These are phyloP conservation scores for Branchipolynoe longqiensis DNA, from an alignment of 2,888 invertebrate species.

Conservation along the genomic window DNA sequence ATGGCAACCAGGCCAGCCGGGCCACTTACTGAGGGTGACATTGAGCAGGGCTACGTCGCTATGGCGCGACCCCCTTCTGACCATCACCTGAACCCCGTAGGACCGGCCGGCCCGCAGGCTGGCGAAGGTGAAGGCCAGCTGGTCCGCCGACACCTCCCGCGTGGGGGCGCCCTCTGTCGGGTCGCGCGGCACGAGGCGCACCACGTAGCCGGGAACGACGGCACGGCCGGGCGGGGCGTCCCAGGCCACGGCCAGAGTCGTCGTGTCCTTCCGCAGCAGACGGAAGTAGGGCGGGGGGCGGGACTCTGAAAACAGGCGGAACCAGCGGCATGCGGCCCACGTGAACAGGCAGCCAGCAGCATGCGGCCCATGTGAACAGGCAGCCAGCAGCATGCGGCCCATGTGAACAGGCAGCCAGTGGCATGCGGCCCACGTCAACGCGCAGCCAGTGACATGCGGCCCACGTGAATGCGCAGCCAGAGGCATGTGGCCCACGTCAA, in stretches of 20 bases:
- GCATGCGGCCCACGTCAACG: too few species aligned
- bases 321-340: too few species aligned
- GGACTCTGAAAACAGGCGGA: constrained; percentile 2
- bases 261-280: background rate
- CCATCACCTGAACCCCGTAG: constrained; percentile 6
- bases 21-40: constrained; percentile 41
- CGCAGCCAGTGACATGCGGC: too few species aligned
- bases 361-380: too few species aligned
- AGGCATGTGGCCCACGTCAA: too few species aligned
- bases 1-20: too few species aligned
- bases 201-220: background rate
- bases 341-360: too few species aligned
- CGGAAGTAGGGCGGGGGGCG: background rate
- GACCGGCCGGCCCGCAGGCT: constrained; percentile 1
- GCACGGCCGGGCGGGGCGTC: background rate
- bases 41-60: background rate
- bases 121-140: background rate
- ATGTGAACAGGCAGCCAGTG: too few species aligned
- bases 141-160: background rate
- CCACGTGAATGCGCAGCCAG: too few species aligned
- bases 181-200: background rate
- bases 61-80: background rate
- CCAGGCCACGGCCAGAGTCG: background rate
- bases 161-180: background rate
- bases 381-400: too few species aligned